Evolutionary conservation across 2,797 vertebrate genomes (phyloP).

Genomic region (Neosilurus hyrtlii): DNA sequence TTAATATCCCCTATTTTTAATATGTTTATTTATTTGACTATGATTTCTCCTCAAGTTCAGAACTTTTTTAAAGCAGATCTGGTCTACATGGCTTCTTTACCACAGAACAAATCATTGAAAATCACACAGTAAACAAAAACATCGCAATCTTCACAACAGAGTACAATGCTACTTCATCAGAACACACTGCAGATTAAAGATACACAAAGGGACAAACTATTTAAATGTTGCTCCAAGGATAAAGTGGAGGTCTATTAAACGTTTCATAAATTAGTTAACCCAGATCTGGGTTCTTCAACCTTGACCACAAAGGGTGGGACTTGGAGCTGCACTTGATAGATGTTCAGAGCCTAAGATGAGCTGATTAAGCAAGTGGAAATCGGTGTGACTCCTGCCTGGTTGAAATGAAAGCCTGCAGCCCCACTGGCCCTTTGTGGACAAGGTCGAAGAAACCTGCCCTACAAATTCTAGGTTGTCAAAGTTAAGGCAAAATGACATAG

Average conservation of each 20-base stretch:
- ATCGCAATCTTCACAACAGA: background rate
- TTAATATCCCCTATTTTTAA: conserved; percentile 1
- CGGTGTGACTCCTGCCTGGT: too few relatives aligned
- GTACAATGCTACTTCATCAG: background rate
- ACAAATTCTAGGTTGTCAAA: background rate
- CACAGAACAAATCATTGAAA: background rate
- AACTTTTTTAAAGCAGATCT: conserved; percentile 9
- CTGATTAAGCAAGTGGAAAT: too few relatives aligned
- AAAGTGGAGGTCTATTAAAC: background rate
- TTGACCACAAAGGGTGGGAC: too few relatives aligned
- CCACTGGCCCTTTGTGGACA: too few relatives aligned
- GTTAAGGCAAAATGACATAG: background rate
- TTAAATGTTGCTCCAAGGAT: background rate
- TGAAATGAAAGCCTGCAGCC: too few relatives aligned
- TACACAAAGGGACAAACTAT: background rate
- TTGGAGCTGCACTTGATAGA: too few relatives aligned
- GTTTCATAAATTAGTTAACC: background rate
- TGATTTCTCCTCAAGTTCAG: background rate
- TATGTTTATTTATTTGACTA: background rate
- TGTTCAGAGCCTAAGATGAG: too few relatives aligned
- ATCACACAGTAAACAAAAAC: background rate
- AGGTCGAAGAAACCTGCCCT: too few relatives aligned
- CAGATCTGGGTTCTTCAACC: too few relatives aligned
- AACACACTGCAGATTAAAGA: background rate
- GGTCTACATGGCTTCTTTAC: background rate